Base-by-base conservation (phyloP, 2,888 invertebrate species). In the Bugulina stolonifera region DNA sequence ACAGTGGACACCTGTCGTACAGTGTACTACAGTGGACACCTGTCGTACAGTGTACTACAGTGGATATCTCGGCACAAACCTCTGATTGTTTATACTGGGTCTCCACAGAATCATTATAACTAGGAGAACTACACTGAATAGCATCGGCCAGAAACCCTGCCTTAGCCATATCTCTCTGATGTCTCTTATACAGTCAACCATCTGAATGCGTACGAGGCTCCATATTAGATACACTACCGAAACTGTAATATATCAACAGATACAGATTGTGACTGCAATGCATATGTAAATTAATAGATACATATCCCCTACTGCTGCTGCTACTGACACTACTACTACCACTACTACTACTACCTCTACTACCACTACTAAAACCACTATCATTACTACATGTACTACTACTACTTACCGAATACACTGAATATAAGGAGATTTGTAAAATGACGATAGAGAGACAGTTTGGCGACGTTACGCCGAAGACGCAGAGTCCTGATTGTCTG, bases 91-190 rank as follows among this genome's bases (percentile, higher is more conserved):
- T 83, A 93, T 93, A 25, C 94, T 93, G 2, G 96, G 96, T 76
- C 96, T 88, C 95, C 95, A 96, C 75, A 96, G 88, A 75, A 96
- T 89, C 93, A 96, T 95, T 77, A 97, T 96, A 43, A 93, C 93
- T 54, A 92, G 86, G 32, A 97, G 87, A 73, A 97, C 89, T 76
- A 91, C 88, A 23, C 92, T 93, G 85, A 97, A 96, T 73, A 95
- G 87, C 52, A 95, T 88, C 85, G 94, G 95, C 96, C 96, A 96
- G 85, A 93, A 96, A 1, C 93, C 95, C 76, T 93, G 93, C 82
- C 96, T 94, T 79, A 96, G 86, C 96, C 96, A 97, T 55, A 84
- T 72, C 76, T 83, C 81, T 54, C 79, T n/a, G 25, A 74, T 22
- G 29, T 70, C 55, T 29, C 23, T 14, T 1, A 35, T 18, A 23